Conservation (phyloP, 2,113 vertebrate genomes). For the Tyto alba region DNA sequence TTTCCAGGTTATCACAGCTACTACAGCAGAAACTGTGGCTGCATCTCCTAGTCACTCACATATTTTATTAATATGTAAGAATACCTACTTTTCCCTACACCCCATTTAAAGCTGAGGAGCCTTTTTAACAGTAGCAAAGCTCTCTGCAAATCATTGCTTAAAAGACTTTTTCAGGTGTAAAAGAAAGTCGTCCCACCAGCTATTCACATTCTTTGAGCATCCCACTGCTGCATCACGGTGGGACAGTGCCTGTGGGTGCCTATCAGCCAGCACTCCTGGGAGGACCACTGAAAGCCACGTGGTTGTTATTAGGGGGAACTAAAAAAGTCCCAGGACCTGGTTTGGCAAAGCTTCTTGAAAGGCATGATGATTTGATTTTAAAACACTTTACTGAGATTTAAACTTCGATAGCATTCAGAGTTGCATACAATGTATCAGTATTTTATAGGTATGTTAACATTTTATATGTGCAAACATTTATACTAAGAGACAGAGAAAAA, state of each 20-base stretch:
- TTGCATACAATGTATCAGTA: neutral
- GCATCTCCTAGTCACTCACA: neutral
- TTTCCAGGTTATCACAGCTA: neutral
- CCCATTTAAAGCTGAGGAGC: neutral
- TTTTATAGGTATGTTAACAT: neutral
- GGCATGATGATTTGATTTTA: constrained; percentile 1
- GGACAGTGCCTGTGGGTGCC: rapidly evolving
- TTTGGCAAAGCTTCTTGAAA: neutral
- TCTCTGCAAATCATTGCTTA: neutral
- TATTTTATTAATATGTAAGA: neutral
- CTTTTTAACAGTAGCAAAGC: neutral
- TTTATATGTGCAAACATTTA: neutral
- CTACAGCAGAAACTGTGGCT: neutral
- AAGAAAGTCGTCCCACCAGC: neutral
- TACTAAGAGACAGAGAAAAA: neutral
- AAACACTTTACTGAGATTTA: neutral
- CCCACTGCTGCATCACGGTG: rapidly evolving
- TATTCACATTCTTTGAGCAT: neutral
- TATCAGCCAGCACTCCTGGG: neutral
- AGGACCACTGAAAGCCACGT: rapidly evolving
- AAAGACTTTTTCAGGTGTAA: neutral
- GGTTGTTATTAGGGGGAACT: neutral
- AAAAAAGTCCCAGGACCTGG: neutral
- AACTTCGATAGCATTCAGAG: neutral
- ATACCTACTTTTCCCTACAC: neutral